These are phyloP conservation scores for Chloroceryle inda DNA, from an alignment of 2,797 vertebrate genomes.

Conservation along the genomic window DNA sequence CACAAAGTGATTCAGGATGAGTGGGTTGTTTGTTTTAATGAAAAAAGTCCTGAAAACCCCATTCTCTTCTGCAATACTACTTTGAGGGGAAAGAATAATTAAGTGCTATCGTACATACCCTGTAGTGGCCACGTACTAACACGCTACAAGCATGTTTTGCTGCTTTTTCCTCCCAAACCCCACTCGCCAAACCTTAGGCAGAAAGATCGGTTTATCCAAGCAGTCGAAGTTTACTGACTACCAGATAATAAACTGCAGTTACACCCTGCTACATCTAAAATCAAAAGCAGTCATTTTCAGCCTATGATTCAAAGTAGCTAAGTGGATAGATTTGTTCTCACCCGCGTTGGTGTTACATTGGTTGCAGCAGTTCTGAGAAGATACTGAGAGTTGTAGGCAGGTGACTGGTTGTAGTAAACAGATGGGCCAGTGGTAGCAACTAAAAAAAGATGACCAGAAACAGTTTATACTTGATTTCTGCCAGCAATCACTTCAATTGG, in stretches of 20 bases:
- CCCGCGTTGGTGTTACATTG: conserved; percentile 97
- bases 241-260: not conserved
- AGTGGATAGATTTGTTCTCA: conserved; percentile 51
- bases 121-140: fast-evolving
- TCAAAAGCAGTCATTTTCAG: not conserved
- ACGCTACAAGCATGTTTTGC: not conserved
- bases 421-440: conserved; percentile 93
- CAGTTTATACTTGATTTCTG: not conserved
- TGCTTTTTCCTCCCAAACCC: not conserved
- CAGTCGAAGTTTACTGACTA: not conserved
- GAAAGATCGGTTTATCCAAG: not conserved
- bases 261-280: not conserved
- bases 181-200: not conserved
- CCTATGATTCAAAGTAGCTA: not conserved
- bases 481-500: not conserved
- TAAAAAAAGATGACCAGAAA: conserved; percentile 68
- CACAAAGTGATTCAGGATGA: not conserved
- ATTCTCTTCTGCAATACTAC: not conserved
- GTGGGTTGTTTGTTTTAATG: fast-evolving
- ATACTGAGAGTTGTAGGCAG: conserved; percentile 96
- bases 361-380: conserved; percentile 91
- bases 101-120: not conserved
- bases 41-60: not conserved
- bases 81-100: fast-evolving
- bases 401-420: conserved; percentile 93